Conservation (phyloP, 2,888 invertebrate genomes). For the Drosophila testacea region DNA sequence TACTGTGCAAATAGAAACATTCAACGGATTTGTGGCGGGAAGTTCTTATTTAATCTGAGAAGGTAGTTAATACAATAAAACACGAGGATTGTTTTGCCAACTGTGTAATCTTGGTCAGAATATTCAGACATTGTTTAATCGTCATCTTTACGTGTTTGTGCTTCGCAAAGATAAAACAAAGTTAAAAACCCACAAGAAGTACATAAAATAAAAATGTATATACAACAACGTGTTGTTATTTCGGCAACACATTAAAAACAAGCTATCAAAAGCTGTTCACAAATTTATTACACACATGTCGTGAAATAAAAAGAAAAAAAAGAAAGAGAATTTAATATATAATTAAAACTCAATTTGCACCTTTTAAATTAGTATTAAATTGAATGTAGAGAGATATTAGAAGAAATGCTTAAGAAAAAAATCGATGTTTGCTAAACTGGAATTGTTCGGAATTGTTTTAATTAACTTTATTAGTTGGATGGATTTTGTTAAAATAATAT, state of each 20-base stretch:
- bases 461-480: constrained; percentile 5
- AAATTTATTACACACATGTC: constrained; percentile 11
- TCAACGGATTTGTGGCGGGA: constrained; percentile 51
- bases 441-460: too few species aligned
- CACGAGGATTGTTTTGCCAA: constrained; percentile 32
- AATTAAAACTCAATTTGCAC: constrained; percentile 14
- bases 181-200: constrained; percentile 10
- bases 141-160: constrained; percentile 13
- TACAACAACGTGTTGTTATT: neutral
- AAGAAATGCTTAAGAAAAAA: neutral
- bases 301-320: neutral
- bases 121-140: constrained; percentile 22
- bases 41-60: constrained; percentile 21
- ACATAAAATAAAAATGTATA: constrained; percentile 7
- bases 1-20: constrained; percentile 16
- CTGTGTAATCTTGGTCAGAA: constrained; percentile 41
- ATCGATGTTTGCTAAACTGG: neutral
- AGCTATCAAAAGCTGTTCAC: constrained; percentile 10
- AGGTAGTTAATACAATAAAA: constrained; percentile 44
- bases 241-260: constrained; percentile 9
- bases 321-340: neutral
- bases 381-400: neutral
- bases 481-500: constrained; percentile 4
- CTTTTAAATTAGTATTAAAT: constrained; percentile 9
- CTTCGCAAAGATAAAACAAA: constrained; percentile 4